Conservation (phyloP, 2,888 invertebrate species). For the Heliothis peltigera region DNA sequence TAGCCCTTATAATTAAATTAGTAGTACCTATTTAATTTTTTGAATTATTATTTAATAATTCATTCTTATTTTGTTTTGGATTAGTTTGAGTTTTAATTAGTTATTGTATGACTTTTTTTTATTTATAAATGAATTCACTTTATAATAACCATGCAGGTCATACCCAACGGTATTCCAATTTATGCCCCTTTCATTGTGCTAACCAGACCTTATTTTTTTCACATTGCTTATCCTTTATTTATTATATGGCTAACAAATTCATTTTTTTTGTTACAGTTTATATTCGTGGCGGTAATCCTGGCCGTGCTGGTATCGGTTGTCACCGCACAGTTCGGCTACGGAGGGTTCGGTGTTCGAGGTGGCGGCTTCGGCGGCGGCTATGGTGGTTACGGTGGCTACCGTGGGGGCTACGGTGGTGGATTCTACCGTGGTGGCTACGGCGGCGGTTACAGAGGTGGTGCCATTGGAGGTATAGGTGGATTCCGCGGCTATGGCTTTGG, state of each 20-base stretch:
- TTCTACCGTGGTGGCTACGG: conserved; percentile 12
- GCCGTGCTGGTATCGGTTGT: conserved; percentile 13
- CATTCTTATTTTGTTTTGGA: no score
- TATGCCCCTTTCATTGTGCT: no score
- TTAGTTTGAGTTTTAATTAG: no score
- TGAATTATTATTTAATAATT: no score
- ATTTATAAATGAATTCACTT: no score
- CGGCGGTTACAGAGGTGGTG: not conserved
- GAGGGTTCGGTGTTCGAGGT: conserved; percentile 8
- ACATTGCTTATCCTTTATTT: no score
- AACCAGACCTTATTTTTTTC: no score
- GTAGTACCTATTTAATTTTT: no score
- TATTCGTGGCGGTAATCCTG: conserved; percentile 29
- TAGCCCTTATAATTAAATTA: no score
- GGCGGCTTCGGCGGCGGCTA: conserved; percentile 15
- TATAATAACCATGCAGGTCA: no score
- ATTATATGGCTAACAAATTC: not conserved
- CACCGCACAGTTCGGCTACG: conserved; percentile 28
- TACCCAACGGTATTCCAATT: no score
- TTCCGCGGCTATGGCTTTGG: not conserved
- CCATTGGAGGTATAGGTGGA: not conserved
- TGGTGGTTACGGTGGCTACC: conserved; percentile 16
- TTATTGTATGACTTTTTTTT: no score
- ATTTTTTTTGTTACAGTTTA: conserved; percentile 35
- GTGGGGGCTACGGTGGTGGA: conserved; percentile 36